Conservation (phyloP, 2,797 vertebrate species). For the Neosilurus mollespiculum region DNA sequence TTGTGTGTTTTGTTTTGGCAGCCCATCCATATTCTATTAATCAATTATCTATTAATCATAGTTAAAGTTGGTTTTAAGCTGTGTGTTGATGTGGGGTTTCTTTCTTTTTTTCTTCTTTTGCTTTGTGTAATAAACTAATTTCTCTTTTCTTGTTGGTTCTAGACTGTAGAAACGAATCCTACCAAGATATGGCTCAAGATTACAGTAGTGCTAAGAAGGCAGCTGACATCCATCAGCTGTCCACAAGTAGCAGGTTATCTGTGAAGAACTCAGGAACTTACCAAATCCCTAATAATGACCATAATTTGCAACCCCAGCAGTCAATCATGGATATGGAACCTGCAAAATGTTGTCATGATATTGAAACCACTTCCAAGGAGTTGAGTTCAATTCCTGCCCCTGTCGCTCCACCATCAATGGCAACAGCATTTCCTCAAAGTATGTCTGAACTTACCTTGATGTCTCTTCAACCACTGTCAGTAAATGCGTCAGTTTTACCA, state of each 20-base stretch:
- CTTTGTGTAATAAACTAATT: not conserved
- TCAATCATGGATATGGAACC: not conserved
- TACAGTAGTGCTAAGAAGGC: constrained; percentile 57
- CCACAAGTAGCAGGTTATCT: not conserved
- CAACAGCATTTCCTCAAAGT: not conserved
- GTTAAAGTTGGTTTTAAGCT: not conserved
- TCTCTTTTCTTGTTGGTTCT: constrained; percentile 29
- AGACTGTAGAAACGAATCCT: constrained; percentile 66
- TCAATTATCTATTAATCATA: not conserved
- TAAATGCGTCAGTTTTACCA: constrained; percentile 17
- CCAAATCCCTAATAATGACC: not conserved
- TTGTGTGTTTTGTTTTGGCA: not conserved
- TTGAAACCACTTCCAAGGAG: not conserved
- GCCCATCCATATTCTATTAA: not conserved
- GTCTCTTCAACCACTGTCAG: not conserved
- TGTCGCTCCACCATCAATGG: not conserved
- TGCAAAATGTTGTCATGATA: not conserved
- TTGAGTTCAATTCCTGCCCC: not conserved
- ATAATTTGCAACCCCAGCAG: constrained; percentile 1
- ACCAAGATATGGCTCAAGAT: constrained; percentile 65
- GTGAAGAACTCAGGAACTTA: constrained; percentile 11
- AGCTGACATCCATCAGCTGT: not conserved
- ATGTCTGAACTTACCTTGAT: not conserved
- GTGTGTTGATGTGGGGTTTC: not conserved
- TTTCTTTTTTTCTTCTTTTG: not conserved